These are phyloP conservation scores for Prunella fulvescens DNA, from an alignment of 2,113 vertebrate genomes.

Conservation along the genomic window DNA sequence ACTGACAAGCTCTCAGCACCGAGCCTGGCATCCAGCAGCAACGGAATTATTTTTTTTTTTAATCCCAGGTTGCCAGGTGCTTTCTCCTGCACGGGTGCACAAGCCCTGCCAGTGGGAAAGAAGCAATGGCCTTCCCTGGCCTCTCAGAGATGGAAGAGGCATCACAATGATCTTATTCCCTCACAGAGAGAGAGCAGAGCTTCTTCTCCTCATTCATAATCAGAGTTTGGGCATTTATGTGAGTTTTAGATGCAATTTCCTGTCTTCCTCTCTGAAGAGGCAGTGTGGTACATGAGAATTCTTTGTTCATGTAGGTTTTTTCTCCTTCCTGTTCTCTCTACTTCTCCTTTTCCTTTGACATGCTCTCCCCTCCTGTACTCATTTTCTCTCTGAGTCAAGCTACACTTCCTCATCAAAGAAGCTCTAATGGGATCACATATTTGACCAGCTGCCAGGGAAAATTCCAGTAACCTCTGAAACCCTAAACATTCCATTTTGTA, in stretches of 20 bases:
- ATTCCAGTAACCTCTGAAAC: conserved; percentile 57
- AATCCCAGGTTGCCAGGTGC: not conserved
- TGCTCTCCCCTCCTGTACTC: not conserved
- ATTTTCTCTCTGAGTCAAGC: conserved; percentile 44
- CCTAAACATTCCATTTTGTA: conserved; percentile 61
- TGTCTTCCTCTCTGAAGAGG: conserved; percentile 36
- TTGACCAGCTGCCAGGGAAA: conserved; percentile 62
- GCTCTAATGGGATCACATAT: conserved; percentile 65
- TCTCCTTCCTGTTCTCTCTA: conserved; percentile 24
- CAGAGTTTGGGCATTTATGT: conserved; percentile 14
- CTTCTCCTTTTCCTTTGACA: not conserved
- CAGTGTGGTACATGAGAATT: conserved; percentile 54
- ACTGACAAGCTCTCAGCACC: not conserved
- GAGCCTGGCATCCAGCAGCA: not conserved
- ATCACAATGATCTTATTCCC: not conserved
- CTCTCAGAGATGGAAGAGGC: not conserved
- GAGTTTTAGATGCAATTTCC: conserved; percentile 62
- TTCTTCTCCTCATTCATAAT: conserved; percentile 18
- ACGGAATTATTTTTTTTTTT: not conserved
- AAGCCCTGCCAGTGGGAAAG: not conserved
- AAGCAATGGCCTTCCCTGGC: not conserved
- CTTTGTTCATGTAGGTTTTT: conserved; percentile 40
- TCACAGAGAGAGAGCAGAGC: not conserved
- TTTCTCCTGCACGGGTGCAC: accelerated
- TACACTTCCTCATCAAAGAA: conserved; percentile 58